Conservation (phyloP, 2,113 vertebrate species). For the Puntigrus tetrazona region DNA sequence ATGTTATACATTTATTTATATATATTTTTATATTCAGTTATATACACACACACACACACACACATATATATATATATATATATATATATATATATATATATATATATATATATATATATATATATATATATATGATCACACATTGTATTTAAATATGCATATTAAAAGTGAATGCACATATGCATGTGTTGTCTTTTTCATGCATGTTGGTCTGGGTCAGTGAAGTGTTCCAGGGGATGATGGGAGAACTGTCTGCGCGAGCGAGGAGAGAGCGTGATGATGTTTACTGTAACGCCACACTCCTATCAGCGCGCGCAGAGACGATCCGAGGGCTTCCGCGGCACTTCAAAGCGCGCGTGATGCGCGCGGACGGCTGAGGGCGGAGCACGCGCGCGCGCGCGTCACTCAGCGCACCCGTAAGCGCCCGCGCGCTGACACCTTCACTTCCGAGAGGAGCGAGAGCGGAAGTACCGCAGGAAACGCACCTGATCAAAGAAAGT, state of each 20-base stretch:
- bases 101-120: too few species aligned
- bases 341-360: constrained; percentile 57
- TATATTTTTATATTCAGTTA: too few species aligned
- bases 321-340: constrained; percentile 42
- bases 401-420: constrained; percentile 32
- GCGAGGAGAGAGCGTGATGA: constrained; percentile 37
- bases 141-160: too few species aligned
- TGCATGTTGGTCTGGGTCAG: not conserved
- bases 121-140: too few species aligned
- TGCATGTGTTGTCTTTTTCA: too few species aligned
- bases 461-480: not conserved
- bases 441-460: not conserved
- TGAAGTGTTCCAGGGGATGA: not conserved
- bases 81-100: too few species aligned
- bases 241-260: not conserved
- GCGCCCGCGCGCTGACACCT: constrained; percentile 6
- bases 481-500: not conserved
- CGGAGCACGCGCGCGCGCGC: constrained; percentile 22
- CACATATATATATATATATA: too few species aligned
- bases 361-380: constrained; percentile 21
- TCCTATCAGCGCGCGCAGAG: constrained; percentile 49
- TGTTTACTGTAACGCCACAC: constrained; percentile 45
- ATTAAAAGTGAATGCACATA: too few species aligned
- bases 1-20: too few species aligned
- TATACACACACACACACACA: too few species aligned